phyloP scores from a whole-genome alignment of 2,888 invertebrate genomes.

The Brachyptera putata region DNA sequence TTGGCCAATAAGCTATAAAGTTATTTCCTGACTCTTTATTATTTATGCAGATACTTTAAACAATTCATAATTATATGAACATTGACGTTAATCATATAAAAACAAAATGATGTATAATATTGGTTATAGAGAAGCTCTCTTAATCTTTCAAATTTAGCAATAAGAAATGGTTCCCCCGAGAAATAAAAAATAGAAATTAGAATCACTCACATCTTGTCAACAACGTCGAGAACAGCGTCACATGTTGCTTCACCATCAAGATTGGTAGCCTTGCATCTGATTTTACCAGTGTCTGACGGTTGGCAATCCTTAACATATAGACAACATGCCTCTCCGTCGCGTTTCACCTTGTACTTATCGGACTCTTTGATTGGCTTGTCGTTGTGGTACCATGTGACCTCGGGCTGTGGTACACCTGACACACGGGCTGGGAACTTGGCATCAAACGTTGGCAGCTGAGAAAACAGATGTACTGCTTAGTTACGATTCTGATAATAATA shows the following conservation, averaged over 20 bases:
- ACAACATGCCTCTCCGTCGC: conserved; percentile 76
- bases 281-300: conserved; percentile 65
- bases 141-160: too few species aligned
- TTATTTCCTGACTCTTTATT: too few species aligned
- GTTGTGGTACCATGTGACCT: conserved; percentile 83
- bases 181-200: too few species aligned
- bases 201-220: conserved; percentile 77
- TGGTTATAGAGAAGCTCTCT: too few species aligned
- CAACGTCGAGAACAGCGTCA: conserved; percentile 68
- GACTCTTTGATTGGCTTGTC: conserved; percentile 64
- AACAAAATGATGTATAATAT: too few species aligned
- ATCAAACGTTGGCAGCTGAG: conserved; percentile 67
- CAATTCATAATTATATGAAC: too few species aligned
- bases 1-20: too few species aligned
- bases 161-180: too few species aligned
- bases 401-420: conserved; percentile 76
- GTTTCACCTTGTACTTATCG: conserved; percentile 68
- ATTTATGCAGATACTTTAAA: too few species aligned
- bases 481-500: too few species aligned
- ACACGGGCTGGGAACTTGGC: conserved; percentile 80
- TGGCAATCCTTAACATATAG: conserved; percentile 67
- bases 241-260: conserved; percentile 74
- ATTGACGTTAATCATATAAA: too few species aligned
- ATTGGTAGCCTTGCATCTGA: conserved; percentile 74
- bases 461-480: too few species aligned